Evolutionary conservation across 2,888 invertebrate species (phyloP), one percentile per base, ranked within the genome.

Genomic region (Archips crataeganus): DNA sequence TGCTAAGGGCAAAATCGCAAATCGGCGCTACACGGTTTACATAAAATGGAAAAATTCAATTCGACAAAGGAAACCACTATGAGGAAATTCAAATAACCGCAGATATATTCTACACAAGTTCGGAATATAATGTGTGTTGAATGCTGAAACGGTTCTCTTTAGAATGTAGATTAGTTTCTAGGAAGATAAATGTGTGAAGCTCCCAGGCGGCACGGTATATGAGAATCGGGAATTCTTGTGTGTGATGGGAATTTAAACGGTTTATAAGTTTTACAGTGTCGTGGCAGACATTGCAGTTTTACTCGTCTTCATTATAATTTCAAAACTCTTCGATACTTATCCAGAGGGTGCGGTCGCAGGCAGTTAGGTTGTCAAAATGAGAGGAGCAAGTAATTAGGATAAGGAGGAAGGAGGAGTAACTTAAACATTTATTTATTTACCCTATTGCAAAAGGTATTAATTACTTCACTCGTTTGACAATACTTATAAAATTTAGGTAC

Each of bases 141-240:
- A 78, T 76, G 71, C 77, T 68, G 77, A 73, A 74, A 75, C 77
- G 77, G 76, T 79, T 80, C 76, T 72, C 69, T 83, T 81, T 84
- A 82, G 77, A 81, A 84, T 85, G 84, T 79, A 85, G 83, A 85
- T 85, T 82, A 84, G 81, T 84, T 81, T 80, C 70, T 75, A 71
- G 77, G 76, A 77, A 81, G 81, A 82, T 81, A 82, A 79, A 83
- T 81, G 81, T 77, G 71, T 70, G 34, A 66, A 63, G 71, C 76
- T 77, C 70, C 71, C 75, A 65, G 68, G 75, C 70, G 76, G 54
- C 59, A 71, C 64, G 65, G 63, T 73, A 70, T 75, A 73, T 75
- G 75, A 75, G 72, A 72, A 77, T 76, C 70, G 76, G 59, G 71
- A 73, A 77, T 73, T 70, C 64, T 73, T 67, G 60, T 68, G 71